A percentile compares a stretch with the other conserved stretches of the same genome.
Evolutionary conservation across 2,888 invertebrate genomes (phyloP).

Genomic region (Tenthredo notha): DNA sequence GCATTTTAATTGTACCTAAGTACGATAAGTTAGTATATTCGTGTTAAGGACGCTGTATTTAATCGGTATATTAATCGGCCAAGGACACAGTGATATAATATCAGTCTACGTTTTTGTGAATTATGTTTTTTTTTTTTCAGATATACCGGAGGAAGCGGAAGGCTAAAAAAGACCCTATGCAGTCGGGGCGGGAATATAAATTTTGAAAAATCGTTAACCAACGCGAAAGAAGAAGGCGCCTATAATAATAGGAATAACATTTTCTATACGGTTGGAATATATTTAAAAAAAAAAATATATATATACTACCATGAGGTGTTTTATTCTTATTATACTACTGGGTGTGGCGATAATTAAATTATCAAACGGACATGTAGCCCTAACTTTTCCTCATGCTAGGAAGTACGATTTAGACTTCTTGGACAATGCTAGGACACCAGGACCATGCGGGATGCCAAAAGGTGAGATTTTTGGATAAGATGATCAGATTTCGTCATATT

Average conservation of each 20-base stretch:
- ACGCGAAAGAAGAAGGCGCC: too few species aligned
- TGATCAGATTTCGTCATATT: too few species aligned
- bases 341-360: conserved; percentile 60
- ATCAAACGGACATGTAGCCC: conserved; percentile 86
- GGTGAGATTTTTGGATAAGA: too few species aligned
- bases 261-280: background rate
- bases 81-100: background rate
- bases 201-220: conserved; percentile 14
- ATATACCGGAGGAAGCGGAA: background rate
- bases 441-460: conserved; percentile 97
- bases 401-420: conserved; percentile 94
- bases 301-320: background rate
- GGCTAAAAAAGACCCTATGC: background rate
- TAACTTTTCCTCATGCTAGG: conserved; percentile 94
- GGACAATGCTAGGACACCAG: conserved; percentile 93
- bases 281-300: background rate
- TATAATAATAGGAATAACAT: background rate
- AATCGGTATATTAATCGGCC: background rate
- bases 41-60: conserved; percentile 31
- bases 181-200: conserved; percentile 36
- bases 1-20: conserved; percentile 13
- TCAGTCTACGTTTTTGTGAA: background rate
- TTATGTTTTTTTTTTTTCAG: background rate
- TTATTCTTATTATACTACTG: conserved; percentile 56
- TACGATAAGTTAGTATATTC: background rate